Conservation (phyloP, 2,113 vertebrate species). For the Hepsetus odoe region DNA sequence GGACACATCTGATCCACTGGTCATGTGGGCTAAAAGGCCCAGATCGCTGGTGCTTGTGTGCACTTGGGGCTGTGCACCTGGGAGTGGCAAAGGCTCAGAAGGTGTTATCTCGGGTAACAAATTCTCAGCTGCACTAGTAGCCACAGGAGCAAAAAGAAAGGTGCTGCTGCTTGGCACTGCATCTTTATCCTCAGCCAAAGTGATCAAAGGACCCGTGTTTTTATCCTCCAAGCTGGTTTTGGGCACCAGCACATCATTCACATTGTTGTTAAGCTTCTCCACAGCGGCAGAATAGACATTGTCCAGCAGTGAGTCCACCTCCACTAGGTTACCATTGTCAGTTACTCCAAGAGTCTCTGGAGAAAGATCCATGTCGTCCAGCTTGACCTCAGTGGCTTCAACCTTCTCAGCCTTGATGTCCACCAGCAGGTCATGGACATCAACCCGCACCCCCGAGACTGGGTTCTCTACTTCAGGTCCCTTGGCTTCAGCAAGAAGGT, state of each 20-base stretch:
- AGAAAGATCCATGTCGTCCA: conserved; percentile 96
- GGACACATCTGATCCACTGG: conserved; percentile 76
- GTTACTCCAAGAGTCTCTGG: conserved; percentile 88
- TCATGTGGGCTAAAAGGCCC: conserved; percentile 85
- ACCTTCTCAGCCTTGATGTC: conserved; percentile 98
- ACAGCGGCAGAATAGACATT: conserved; percentile 96
- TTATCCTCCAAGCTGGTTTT: conserved; percentile 80
- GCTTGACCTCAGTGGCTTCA: conserved; percentile 97
- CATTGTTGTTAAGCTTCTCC: conserved; percentile 89
- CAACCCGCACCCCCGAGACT: conserved; percentile 84
- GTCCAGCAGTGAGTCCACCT: conserved; percentile 93
- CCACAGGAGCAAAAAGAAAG: conserved; percentile 89
- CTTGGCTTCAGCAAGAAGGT: conserved; percentile 88
- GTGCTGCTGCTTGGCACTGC: conserved; percentile 86
- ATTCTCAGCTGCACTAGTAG: conserved; percentile 79
- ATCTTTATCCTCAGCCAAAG: conserved; percentile 94
- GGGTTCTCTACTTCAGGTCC: conserved; percentile 81
- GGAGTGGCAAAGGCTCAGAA: conserved; percentile 79
- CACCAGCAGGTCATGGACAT: conserved; percentile 94
- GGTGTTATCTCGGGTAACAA: conserved; percentile 84
- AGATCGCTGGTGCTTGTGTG: conserved; percentile 82
- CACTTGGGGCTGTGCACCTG: conserved; percentile 78
- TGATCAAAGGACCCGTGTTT: conserved; percentile 92
- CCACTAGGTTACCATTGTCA: conserved; percentile 89
- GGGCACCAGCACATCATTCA: conserved; percentile 49